Evolutionary conservation across 2,888 invertebrate genomes (phyloP).

Genomic region (Ceramica pisi): DNA sequence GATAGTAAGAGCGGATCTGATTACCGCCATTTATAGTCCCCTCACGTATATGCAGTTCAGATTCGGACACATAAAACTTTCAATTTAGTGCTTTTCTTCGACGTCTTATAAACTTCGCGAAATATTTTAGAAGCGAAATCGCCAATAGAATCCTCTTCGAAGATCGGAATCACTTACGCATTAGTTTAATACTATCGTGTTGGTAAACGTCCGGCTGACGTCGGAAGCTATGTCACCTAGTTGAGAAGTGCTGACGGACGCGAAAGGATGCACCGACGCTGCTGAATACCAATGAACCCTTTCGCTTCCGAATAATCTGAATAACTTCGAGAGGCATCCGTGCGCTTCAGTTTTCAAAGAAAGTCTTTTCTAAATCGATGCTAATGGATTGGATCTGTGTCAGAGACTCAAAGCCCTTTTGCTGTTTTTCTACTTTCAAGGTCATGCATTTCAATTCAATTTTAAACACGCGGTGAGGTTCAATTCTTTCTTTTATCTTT

Average conservation of each 20-base stretch:
- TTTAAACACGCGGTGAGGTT: conserved; percentile 6
- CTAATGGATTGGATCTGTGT: conserved; percentile 42
- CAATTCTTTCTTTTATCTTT: conserved; percentile 15
- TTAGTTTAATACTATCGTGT: conserved; percentile 32
- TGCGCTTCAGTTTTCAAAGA: conserved; percentile 37
- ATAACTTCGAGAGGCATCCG: conserved; percentile 38
- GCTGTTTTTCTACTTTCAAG: conserved; percentile 28
- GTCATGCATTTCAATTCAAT: not conserved
- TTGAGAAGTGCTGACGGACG: conserved; percentile 57
- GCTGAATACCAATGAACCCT: conserved; percentile 58
- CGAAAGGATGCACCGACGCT: conserved; percentile 36
- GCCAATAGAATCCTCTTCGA: not conserved
- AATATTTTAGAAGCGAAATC: not conserved
- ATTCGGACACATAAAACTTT: conserved; percentile 11
- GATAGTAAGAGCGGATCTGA: not conserved
- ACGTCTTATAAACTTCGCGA: conserved; percentile 7
- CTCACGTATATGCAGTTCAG: conserved; percentile 30
- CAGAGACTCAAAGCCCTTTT: conserved; percentile 21
- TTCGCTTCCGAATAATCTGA: conserved; percentile 39
- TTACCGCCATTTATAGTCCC: not conserved
- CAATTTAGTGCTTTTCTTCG: conserved; percentile 10
- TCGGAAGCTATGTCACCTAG: conserved; percentile 59
- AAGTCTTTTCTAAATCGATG: conserved; percentile 28
- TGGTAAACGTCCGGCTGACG: conserved; percentile 34
- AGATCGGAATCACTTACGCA: conserved; percentile 19